Evolutionary conservation across 1,140 invertebrate species (phyloP).

Genomic region (Drosophila ambigua): DNA sequence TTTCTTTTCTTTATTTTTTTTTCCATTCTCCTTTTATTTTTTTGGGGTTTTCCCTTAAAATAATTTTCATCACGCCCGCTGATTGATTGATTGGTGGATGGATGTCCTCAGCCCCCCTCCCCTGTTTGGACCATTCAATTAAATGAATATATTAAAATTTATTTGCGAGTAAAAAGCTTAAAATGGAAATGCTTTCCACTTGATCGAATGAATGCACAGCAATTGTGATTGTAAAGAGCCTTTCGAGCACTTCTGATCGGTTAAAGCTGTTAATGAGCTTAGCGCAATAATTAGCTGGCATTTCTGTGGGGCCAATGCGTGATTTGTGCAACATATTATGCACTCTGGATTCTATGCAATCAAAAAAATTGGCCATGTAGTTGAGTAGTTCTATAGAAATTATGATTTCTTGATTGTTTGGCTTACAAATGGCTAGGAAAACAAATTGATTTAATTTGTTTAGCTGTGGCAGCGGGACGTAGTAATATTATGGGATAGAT

Average conservation of each 20-base stretch:
- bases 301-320: conserved; percentile 12
- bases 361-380: conserved; percentile 14
- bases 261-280: conserved; percentile 17
- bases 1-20: conserved; percentile 25
- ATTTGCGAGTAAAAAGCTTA: conserved; percentile 14
- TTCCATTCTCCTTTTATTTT: conserved; percentile 12
- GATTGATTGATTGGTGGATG: conserved; percentile 66
- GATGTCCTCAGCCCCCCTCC: conserved; percentile 33
- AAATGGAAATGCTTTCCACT: conserved; percentile 22
- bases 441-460: conserved; percentile 26
- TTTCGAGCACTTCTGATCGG: background rate
- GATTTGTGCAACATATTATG: background rate
- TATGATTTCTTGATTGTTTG: conserved; percentile 22
- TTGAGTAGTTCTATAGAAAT: conserved; percentile 14
- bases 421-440: conserved; percentile 15
- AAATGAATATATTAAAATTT: conserved; percentile 53
- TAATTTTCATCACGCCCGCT: conserved; percentile 62
- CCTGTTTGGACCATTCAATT: conserved; percentile 36
- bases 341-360: too few relatives aligned
- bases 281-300: conserved; percentile 26
- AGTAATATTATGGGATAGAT: conserved; percentile 18
- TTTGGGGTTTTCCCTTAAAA: conserved; percentile 44
- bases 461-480: conserved; percentile 34
- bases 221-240: conserved; percentile 23
- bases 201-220: conserved; percentile 12